A percentile compares a stretch with the other conserved stretches of the same genome.
phyloP scores from a whole-genome alignment of 2,797 vertebrate genomes.

The Myoxocephalus aenaeus region DNA sequence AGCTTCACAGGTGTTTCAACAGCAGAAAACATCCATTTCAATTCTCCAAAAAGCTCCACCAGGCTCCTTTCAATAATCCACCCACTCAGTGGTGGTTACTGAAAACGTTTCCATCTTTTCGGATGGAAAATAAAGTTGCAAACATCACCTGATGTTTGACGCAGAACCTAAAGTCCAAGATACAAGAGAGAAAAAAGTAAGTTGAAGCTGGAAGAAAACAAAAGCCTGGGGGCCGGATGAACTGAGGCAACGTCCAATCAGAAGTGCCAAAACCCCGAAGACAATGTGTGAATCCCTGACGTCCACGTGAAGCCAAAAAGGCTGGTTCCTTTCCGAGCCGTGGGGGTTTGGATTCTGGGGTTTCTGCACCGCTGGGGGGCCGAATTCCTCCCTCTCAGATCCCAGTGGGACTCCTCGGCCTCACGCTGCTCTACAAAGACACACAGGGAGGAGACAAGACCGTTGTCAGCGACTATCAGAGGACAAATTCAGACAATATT shows the following conservation, averaged over 20 bases:
- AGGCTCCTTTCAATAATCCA: slow-evolving; percentile 7
- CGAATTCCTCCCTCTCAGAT: slow-evolving; percentile 49
- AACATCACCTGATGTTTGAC: background rate
- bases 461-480: background rate
- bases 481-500: slow-evolving; percentile 34
- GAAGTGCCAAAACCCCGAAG: background rate
- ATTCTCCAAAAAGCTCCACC: background rate
- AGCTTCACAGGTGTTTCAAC: slow-evolving; percentile 6
- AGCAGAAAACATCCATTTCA: slow-evolving; percentile 22
- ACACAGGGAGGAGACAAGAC: slow-evolving; percentile 21
- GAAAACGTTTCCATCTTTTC: background rate
- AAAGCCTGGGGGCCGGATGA: background rate
- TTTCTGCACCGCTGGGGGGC: slow-evolving; percentile 10
- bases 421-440: slow-evolving; percentile 56
- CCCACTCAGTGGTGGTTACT: background rate
- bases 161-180: background rate
- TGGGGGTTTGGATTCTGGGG: background rate
- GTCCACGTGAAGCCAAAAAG: slow-evolving; percentile 21
- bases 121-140: slow-evolving; percentile 4
- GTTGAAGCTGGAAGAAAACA: background rate
- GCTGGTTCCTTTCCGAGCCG: slow-evolving; percentile 24
- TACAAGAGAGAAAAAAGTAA: no score
- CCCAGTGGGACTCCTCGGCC: slow-evolving; percentile 16
- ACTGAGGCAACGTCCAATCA: slow-evolving; percentile 34
- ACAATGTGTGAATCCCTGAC: slow-evolving; percentile 3